A percentile compares a stretch with the other conserved stretches of the same genome.
phyloP scores from a whole-genome alignment of 2,113 vertebrate species.

The Eudyptes chrysolophus region DNA sequence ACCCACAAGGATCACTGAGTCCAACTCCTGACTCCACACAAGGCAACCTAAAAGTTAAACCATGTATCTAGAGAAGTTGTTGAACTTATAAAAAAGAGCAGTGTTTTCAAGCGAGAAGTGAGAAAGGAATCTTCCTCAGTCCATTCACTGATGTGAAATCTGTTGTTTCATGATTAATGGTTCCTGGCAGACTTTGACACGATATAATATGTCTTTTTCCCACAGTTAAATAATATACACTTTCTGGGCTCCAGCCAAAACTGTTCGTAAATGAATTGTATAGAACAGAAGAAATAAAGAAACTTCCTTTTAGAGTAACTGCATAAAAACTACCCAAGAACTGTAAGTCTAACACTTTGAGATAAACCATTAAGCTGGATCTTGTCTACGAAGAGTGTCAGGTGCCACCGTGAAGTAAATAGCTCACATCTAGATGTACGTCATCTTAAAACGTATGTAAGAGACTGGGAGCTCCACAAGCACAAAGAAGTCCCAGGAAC shows the following conservation, averaged over 20 bases:
- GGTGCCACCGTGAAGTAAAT: not conserved
- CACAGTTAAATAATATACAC: not conserved
- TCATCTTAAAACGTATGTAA: fast-evolving
- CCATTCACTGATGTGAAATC: not conserved
- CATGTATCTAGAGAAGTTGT: not conserved
- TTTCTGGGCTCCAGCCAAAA: not conserved
- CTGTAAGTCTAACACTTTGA: not conserved
- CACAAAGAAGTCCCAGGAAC: not conserved
- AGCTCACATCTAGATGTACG: not conserved
- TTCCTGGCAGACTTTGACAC: not conserved
- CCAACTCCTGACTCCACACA: not conserved
- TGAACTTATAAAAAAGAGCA: not conserved
- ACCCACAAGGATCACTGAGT: fast-evolving
- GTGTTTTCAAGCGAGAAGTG: not conserved
- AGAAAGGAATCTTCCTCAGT: not conserved
- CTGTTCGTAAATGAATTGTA: not conserved
- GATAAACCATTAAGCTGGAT: not conserved
- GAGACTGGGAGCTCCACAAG: not conserved
- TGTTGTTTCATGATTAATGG: not conserved
- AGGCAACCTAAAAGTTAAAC: not conserved
- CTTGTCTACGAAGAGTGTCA: not conserved
- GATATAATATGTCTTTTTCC: not conserved
- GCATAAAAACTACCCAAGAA: not conserved
- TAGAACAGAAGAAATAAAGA: not conserved
- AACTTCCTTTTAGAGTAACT: not conserved